A percentile compares a stretch with the other conserved stretches of the same genome.
phyloP scores from a whole-genome alignment of 2,113 vertebrate genomes.

The Osmerus eperlanus region DNA sequence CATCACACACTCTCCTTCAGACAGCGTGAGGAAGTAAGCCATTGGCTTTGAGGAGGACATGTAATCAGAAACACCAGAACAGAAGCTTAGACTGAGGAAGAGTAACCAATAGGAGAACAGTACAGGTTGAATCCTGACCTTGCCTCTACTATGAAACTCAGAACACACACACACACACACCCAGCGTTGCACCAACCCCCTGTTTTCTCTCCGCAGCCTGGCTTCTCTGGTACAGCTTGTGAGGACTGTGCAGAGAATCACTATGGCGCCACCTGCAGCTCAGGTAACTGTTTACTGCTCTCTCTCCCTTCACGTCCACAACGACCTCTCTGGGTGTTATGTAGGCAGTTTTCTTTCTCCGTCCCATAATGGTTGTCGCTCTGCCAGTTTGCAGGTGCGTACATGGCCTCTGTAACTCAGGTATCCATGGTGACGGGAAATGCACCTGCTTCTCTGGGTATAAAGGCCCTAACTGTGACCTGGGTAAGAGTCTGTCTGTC shows the following conservation, averaged over 20 bases:
- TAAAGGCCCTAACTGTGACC: constrained; percentile 76
- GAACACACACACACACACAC: neutral
- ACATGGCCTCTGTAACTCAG: constrained; percentile 82
- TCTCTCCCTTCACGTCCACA: constrained; percentile 30
- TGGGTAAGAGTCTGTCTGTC: constrained; percentile 67
- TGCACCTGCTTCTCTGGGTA: constrained; percentile 88
- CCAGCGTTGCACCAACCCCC: no score
- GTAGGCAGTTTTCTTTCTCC: constrained; percentile 5
- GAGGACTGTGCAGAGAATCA: constrained; percentile 78
- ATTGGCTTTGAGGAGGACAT: neutral
- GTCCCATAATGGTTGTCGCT: neutral
- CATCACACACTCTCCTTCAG: no score
- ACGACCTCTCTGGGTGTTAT: constrained; percentile 22
- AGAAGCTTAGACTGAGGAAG: no score
- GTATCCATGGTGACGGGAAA: constrained; percentile 74
- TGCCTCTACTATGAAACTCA: no score
- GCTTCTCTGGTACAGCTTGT: constrained; percentile 86
- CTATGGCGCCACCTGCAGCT: constrained; percentile 79
- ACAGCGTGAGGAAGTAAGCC: no score
- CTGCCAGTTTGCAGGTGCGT: constrained; percentile 80
- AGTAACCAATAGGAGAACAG: no score
- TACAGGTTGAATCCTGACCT: no score
- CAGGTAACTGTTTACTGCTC: constrained; percentile 67
- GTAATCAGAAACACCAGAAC: neutral
- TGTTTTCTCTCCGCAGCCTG: constrained; percentile 62